These are phyloP conservation scores for Melieria omissa DNA, from an alignment of 2,888 invertebrate genomes.

Conservation along the genomic window DNA sequence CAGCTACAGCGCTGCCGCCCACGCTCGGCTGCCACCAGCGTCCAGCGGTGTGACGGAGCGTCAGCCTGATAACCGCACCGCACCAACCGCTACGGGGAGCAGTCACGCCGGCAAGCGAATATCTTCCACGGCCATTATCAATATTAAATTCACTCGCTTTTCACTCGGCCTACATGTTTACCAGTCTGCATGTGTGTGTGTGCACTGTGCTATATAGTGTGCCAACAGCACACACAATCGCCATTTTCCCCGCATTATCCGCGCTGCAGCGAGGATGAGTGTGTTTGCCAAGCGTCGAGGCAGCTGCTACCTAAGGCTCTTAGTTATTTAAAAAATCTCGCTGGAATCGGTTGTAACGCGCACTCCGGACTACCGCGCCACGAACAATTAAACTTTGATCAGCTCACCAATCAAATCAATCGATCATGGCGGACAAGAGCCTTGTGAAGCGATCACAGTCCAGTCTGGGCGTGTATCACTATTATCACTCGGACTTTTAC, in stretches of 20 bases:
- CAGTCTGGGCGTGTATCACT: slow-evolving; percentile 63
- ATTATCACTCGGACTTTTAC: slow-evolving; percentile 63
- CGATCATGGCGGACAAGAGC: slow-evolving; percentile 48
- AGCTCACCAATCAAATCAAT: background rate
- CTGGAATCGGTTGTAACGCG: slow-evolving; percentile 32
- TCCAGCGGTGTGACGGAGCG: too few relatives aligned
- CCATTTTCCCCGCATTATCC: background rate
- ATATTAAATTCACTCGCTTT: slow-evolving; percentile 41
- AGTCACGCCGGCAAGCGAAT: too few relatives aligned
- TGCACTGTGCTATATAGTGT: background rate
- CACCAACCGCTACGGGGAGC: too few relatives aligned
- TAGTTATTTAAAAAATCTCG: slow-evolving; percentile 44
- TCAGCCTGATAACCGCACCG: too few relatives aligned
- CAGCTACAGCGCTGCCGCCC: too few relatives aligned
- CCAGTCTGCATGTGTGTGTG: background rate
- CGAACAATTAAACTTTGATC: background rate
- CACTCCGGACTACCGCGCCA: background rate
- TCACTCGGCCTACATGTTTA: slow-evolving; percentile 27
- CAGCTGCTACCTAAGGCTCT: slow-evolving; percentile 5
- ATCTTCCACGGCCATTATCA: slow-evolving; percentile 42
- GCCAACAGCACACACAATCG: background rate
- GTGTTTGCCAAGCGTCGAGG: slow-evolving; percentile 16
- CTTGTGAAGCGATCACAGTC: slow-evolving; percentile 34
- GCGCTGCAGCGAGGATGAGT: slow-evolving; percentile 14
- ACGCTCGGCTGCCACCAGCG: too few relatives aligned